Percentiles rank a stretch among this genome's conserved stretches.
phyloP scores from a whole-genome alignment of 2,113 vertebrate genomes.

The Callocephalon fimbriatum region DNA sequence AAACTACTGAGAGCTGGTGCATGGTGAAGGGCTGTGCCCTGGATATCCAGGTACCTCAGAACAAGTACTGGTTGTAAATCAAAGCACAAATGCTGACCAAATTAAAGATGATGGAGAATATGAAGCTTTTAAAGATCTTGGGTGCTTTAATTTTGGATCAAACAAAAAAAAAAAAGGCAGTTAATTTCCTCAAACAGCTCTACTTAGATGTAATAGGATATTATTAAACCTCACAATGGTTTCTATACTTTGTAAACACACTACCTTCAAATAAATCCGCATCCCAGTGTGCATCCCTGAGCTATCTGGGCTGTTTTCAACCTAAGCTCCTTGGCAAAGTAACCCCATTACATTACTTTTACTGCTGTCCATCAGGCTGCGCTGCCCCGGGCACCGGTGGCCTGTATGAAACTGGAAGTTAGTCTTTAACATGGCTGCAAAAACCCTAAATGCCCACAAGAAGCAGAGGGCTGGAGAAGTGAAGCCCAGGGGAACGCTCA shows the following conservation, averaged over 20 bases:
- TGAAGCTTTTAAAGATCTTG: neutral
- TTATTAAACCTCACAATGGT: neutral
- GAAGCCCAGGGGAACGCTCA: neutral
- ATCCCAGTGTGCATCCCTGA: neutral
- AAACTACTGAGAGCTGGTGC: neutral
- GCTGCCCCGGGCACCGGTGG: neutral
- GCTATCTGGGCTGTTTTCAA: neutral
- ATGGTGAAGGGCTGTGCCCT: neutral
- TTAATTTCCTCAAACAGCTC: neutral
- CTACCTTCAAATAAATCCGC: neutral
- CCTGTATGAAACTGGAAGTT: neutral
- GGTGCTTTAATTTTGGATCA: neutral
- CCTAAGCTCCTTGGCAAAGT: neutral
- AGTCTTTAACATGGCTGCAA: neutral
- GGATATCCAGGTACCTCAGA: neutral
- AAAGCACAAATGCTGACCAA: neutral
- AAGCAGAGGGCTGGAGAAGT: neutral
- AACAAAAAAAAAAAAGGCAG: neutral
- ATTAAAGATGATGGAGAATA: neutral
- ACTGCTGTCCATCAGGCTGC: neutral
- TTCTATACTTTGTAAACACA: neutral
- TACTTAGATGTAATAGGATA: neutral
- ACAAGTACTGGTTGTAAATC: neutral
- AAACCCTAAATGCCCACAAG: neutral
- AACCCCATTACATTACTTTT: rapidly evolving